phyloP scores from a whole-genome alignment of 1,140 invertebrate genomes.

The Sarcophaga bullata region DNA sequence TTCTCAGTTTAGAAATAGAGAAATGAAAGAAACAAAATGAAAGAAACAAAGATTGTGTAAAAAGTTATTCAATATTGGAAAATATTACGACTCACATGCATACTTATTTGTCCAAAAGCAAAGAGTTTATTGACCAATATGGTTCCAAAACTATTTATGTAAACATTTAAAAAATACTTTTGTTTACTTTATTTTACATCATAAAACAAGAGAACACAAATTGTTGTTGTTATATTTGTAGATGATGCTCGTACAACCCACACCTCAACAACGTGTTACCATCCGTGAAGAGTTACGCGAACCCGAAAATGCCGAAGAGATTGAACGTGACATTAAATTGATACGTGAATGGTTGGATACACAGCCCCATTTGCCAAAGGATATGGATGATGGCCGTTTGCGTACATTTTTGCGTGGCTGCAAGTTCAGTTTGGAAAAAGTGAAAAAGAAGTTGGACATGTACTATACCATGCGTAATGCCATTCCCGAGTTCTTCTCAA shows the following conservation, averaged over 20 bases:
- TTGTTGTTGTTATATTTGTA: conserved; percentile 44
- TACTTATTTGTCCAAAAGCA: too few relatives aligned
- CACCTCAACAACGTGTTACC: conserved; percentile 76
- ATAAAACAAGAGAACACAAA: too few relatives aligned
- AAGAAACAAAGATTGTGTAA: too few relatives aligned
- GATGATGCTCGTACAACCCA: conserved; percentile 80
- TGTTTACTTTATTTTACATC: too few relatives aligned
- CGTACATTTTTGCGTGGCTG: conserved; percentile 83
- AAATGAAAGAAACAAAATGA: too few relatives aligned
- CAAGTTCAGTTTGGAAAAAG: conserved; percentile 84
- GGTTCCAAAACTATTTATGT: too few relatives aligned
- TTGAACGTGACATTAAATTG: conserved; percentile 72
- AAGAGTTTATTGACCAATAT: too few relatives aligned
- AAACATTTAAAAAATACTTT: too few relatives aligned
- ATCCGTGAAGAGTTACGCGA: conserved; percentile 83
- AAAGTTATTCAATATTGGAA: too few relatives aligned
- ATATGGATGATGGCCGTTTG: conserved; percentile 76
- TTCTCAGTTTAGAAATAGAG: too few relatives aligned
- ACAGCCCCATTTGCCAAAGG: conserved; percentile 76
- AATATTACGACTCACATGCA: too few relatives aligned
- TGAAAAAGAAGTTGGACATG: conserved; percentile 84
- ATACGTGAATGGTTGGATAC: conserved; percentile 78
- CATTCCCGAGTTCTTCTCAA: conserved; percentile 83
- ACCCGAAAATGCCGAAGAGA: conserved; percentile 70
- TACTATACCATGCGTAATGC: conserved; percentile 82